Percentiles rank a stretch among this genome's conserved stretches.
Evolutionary conservation across 2,888 invertebrate genomes (phyloP).

Genomic region (Leptura quadrifasciata): DNA sequence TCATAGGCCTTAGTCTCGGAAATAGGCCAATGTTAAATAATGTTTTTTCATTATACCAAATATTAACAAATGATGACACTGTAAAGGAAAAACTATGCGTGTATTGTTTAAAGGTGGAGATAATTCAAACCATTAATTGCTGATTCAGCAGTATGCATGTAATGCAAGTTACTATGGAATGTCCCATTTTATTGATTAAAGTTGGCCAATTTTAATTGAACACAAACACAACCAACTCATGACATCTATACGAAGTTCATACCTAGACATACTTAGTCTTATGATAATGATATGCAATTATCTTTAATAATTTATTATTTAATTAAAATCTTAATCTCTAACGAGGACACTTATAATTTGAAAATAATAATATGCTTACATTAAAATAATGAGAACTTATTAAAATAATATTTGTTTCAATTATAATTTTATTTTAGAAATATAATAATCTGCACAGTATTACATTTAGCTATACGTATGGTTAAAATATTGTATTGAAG

Average conservation of each 20-base stretch:
- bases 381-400: background rate
- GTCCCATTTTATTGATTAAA: too few species aligned
- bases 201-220: too few species aligned
- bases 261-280: slow-evolving; percentile 2
- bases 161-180: too few species aligned
- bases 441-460: slow-evolving; percentile 6
- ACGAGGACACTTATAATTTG: background rate
- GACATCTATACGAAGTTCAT: background rate
- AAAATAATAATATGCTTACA: background rate
- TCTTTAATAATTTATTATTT: background rate
- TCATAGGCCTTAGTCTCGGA: too few species aligned
- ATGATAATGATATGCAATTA: background rate
- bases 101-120: too few species aligned
- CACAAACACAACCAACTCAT: background rate
- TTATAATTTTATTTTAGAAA: background rate
- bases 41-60: too few species aligned
- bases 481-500: too few species aligned
- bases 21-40: too few species aligned
- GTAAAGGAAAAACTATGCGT: too few species aligned
- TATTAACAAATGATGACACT: too few species aligned
- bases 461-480: background rate
- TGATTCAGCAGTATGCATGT: too few species aligned
- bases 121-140: too few species aligned
- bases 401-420: background rate
- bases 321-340: background rate